A percentile compares a stretch with the other conserved stretches of the same genome.
Conservation (phyloP, 2,888 invertebrate genomes). For the Trypoxylon attenuatum region DNA sequence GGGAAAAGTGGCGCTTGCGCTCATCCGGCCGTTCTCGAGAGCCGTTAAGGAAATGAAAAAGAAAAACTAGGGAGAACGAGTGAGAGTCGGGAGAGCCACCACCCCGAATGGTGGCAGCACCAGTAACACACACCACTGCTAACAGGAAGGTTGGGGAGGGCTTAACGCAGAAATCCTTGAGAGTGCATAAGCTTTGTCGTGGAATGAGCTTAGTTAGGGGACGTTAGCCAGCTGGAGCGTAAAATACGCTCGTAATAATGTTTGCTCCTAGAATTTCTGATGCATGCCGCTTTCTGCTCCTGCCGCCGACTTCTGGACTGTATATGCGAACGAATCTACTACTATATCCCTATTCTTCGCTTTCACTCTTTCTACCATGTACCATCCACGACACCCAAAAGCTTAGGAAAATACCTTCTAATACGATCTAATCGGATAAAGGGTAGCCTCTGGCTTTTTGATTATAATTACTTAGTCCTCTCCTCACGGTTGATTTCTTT, state of each 20-base stretch:
- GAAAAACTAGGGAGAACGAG: slow-evolving; percentile 12
- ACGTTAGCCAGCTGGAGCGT: slow-evolving; percentile 58
- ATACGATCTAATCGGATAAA: too few relatives aligned
- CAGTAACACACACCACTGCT: too few relatives aligned
- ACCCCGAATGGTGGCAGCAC: too few relatives aligned
- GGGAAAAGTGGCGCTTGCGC: slow-evolving; percentile 46
- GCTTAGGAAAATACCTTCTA: too few relatives aligned
- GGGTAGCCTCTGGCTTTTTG: too few relatives aligned
- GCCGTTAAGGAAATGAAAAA: slow-evolving; percentile 39
- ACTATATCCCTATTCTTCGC: slow-evolving; percentile 1
- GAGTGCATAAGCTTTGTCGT: slow-evolving; percentile 64
- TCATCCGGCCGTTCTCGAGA: slow-evolving; percentile 35
- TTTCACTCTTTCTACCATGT: background rate
- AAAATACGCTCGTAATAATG: slow-evolving; percentile 64
- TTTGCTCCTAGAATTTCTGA: slow-evolving; percentile 48
- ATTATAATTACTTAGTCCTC: too few relatives aligned
- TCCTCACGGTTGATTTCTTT: too few relatives aligned
- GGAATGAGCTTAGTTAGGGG: slow-evolving; percentile 65
- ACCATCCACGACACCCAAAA: too few relatives aligned
- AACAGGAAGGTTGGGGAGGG: slow-evolving; percentile 4
- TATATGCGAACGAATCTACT: too few relatives aligned
- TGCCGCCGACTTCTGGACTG: background rate
- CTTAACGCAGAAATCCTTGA: slow-evolving; percentile 60
- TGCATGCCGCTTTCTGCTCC: slow-evolving; percentile 15
- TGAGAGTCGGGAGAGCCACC: background rate